These are phyloP conservation scores for Luidia sarsii DNA, from an alignment of 53 echinoderm and acorn worm genomes.

Conservation along the genomic window DNA sequence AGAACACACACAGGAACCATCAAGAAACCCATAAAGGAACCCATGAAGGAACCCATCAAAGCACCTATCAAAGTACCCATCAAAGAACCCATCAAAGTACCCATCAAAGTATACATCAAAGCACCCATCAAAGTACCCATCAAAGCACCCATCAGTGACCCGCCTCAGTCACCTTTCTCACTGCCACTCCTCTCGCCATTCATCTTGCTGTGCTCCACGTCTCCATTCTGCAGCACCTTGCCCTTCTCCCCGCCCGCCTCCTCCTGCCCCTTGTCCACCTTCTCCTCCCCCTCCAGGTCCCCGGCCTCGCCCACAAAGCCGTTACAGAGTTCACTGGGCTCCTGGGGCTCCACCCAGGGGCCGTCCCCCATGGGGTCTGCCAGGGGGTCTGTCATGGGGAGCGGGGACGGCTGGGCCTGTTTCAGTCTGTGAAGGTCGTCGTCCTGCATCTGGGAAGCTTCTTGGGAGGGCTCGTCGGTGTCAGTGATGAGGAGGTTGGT, in stretches of 20 bases:
- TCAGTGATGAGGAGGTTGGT: slow-evolving; percentile 48
- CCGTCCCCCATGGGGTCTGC: slow-evolving; percentile 65
- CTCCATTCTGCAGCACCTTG: slow-evolving; percentile 22
- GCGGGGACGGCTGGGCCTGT: slow-evolving; percentile 5
- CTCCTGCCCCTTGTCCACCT: slow-evolving; percentile 8
- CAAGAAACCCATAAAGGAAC: too few relatives aligned
- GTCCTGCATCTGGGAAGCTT: slow-evolving; percentile 11
- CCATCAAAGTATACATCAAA: not conserved
- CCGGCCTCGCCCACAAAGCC: slow-evolving; percentile 48
- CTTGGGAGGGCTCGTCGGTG: not conserved
- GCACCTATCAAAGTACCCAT: too few relatives aligned
- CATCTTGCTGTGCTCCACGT: slow-evolving; percentile 19
- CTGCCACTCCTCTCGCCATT: slow-evolving; percentile 1
- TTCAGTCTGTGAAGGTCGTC: slow-evolving; percentile 12
- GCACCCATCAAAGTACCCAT: not conserved
- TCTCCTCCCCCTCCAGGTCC: slow-evolving; percentile 18
- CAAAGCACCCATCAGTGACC: not conserved
- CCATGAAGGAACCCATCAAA: too few relatives aligned
- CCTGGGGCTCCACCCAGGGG: slow-evolving; percentile 38
- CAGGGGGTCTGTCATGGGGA: slow-evolving; percentile 36
- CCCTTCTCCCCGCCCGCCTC: not conserved
- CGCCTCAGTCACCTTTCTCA: slow-evolving; percentile 14
- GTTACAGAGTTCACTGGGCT: slow-evolving; percentile 56
- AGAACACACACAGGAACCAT: too few relatives aligned
- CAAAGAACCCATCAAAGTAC: too few relatives aligned